phyloP scores from a whole-genome alignment of 2,113 vertebrate species.

The Saguinus midas region DNA sequence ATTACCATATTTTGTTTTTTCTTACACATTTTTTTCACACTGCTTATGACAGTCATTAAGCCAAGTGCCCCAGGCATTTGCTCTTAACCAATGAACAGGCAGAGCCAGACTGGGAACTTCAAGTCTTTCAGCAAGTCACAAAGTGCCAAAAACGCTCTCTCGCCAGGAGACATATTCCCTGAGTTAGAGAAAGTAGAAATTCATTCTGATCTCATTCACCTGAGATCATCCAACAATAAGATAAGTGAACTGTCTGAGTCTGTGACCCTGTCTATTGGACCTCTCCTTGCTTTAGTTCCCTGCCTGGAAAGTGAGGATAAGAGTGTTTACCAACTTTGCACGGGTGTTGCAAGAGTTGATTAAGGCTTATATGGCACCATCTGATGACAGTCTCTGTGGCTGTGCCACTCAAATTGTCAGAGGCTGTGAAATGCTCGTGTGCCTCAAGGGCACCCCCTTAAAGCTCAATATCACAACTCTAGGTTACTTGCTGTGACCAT shows the following conservation, averaged over 20 bases:
- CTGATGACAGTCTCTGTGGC: background rate
- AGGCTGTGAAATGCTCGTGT: background rate
- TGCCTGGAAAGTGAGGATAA: background rate
- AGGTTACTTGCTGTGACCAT: background rate
- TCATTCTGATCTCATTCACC: background rate
- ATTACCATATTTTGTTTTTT: constrained; percentile 59
- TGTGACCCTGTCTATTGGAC: background rate
- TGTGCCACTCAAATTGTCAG: background rate
- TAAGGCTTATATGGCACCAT: constrained; percentile 8
- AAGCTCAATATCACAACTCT: background rate
- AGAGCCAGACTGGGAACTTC: constrained; percentile 41
- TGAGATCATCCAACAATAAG: background rate
- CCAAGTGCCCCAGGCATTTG: constrained; percentile 58
- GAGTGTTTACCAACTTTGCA: background rate
- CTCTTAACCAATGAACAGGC: constrained; percentile 47
- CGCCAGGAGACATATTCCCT: background rate
- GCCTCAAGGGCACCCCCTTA: background rate
- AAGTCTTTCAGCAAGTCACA: constrained; percentile 33
- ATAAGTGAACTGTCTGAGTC: background rate
- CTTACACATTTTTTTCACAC: constrained; percentile 51
- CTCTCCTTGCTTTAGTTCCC: background rate
- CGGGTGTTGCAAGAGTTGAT: background rate
- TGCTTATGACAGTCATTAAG: constrained; percentile 32
- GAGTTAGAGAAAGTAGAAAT: background rate
- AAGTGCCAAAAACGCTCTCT: constrained; percentile 47